phyloP scores from a whole-genome alignment of 2,797 vertebrate species.

The Chrysocyon brachyurus region DNA sequence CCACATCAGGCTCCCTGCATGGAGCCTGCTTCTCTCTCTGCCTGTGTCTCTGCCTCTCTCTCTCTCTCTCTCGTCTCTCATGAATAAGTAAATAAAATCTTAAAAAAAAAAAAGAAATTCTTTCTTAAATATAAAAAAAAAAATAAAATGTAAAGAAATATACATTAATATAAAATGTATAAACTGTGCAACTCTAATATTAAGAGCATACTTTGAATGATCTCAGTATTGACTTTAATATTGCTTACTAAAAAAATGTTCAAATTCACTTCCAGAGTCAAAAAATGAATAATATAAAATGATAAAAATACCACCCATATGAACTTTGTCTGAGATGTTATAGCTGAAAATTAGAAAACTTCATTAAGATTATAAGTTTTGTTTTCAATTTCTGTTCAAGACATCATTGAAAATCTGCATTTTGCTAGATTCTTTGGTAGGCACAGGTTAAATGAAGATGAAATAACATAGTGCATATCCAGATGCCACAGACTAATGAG shows the following conservation, averaged over 20 bases:
- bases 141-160: constrained; percentile 1
- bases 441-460: neutral
- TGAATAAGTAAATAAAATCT: too few species aligned
- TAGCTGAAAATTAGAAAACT: neutral
- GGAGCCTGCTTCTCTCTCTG: too few species aligned
- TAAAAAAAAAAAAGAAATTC: too few species aligned
- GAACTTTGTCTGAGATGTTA: neutral
- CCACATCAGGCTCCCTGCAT: too few species aligned
- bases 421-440: neutral
- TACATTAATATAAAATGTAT: neutral
- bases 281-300: neutral
- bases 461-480: neutral
- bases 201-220: neutral
- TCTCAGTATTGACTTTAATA: neutral
- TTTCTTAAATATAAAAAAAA: neutral
- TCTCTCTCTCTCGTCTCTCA: too few species aligned
- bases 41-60: too few species aligned
- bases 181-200: neutral
- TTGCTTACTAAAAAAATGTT: neutral
- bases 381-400: neutral
- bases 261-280: neutral
- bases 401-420: neutral
- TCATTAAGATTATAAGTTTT: neutral
- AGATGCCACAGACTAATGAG: neutral
- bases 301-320: neutral